Evolutionary conservation across 2,113 vertebrate species (phyloP).

Genomic region (Calyptomena viridis): DNA sequence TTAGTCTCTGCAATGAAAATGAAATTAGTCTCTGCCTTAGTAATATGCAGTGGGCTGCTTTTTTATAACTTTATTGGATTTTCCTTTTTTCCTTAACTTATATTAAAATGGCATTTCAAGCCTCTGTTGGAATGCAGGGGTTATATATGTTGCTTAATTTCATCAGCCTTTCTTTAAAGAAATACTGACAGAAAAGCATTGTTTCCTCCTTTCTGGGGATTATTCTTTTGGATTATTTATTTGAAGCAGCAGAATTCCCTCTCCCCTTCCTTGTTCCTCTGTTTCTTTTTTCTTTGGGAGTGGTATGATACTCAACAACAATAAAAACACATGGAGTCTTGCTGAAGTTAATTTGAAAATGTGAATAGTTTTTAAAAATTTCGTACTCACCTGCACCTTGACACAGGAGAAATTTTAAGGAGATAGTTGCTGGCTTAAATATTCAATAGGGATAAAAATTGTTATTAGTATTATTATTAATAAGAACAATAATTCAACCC

Average conservation of each 20-base stretch:
- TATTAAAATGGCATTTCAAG: not conserved
- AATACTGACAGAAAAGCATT: not conserved
- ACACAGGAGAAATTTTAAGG: not conserved
- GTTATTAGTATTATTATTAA: too few species aligned
- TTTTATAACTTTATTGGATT: not conserved
- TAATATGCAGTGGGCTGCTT: not conserved
- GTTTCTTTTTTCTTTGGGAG: not conserved
- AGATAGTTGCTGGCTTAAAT: not conserved
- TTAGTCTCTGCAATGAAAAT: not conserved
- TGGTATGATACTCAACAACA: not conserved
- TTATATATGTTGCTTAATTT: not conserved
- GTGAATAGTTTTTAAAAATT: accelerated
- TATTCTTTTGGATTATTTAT: not conserved
- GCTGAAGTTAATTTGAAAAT: not conserved
- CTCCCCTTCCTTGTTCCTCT: not conserved
- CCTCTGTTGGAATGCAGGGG: not conserved
- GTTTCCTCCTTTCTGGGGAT: not conserved
- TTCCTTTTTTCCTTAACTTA: not conserved
- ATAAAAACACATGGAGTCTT: not conserved
- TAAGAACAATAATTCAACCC: too few species aligned
- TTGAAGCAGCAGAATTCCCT: not conserved
- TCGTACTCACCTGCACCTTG: not conserved
- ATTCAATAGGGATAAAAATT: too few species aligned
- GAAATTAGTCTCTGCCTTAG: not conserved
- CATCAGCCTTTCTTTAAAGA: not conserved